Base-by-base conservation (phyloP, 2,797 vertebrate genomes). In the Falco columbarius region DNA sequence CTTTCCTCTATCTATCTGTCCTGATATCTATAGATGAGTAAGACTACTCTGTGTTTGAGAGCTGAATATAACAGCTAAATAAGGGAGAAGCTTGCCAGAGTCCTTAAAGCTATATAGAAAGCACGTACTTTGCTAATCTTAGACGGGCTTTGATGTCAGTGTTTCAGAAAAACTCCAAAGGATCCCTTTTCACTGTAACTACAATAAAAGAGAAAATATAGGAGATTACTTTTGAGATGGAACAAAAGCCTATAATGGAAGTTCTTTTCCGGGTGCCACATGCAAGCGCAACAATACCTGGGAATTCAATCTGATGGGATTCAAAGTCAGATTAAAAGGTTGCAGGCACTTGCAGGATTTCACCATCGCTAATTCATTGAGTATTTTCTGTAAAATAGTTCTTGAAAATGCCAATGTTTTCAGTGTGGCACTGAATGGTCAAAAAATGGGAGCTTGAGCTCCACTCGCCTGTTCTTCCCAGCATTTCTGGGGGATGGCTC, bases 201-300 rank as follows among this genome's bases (percentile, higher is more conserved):
- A 59, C 36, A 51, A 70, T 75, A 63, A 65, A 88, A 73, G 38
- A 62, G 34, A 84, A 89, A 82, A 81, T 70, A 55, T 3, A 56
- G 46, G 34, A 63, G 46, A 79, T 20, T 2, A 71, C 81, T 95
- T 92, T 32, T 63, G 74, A 89, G 73, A 59, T 0, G 3, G 56
- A 92, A 89, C n/a, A 88, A 93, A 96, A 84, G 29, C 17, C 66
- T 81, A 10, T 70, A 95, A 85, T 10, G 52, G 66, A 90, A 90
- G 47, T 86, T 82, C 36, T 89, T 86, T 73, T 86, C 56, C 14
- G 77, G 58, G 23, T 15, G 36, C 27, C 38, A 38, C 12, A 20
- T 73, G 22, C 10, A 65, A 80, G 38, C 29, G 15, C 44, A 90
- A n/a, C 58, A 68, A 85, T 79, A 91, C 30, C 24, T 81, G 49